Base-by-base conservation (phyloP, 2,113 vertebrate genomes). In the Istiophorus platypterus region DNA sequence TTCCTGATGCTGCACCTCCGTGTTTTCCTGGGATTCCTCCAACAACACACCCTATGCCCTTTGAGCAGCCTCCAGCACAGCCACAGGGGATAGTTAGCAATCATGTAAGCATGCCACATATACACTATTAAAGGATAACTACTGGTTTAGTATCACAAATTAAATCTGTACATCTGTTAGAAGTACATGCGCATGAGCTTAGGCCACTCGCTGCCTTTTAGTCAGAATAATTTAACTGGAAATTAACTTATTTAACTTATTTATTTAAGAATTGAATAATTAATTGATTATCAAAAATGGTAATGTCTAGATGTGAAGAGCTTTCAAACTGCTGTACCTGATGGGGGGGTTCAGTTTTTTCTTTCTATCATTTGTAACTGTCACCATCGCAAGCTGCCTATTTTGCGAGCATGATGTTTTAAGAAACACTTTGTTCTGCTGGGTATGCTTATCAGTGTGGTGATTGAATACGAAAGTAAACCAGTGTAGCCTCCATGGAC, bases 11-110 rank as follows among this genome's bases (percentile, higher is more conserved):
- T 26, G 67, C 39, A 64, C 92, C 94, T 76, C 90, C 92, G 57
- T 86, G 81, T 59, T 90, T 95, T 82, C 82, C 94, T 91, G 90
- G 79, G 63, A 92, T 95, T 49, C 66, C 87, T 66, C 54, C 85
- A 67, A 56, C 68, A 26, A 70, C 71, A 67, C 80, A 59, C 17
- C 7, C 85, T 7, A 4, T 49, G 45, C 72, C 41, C 15, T 61
- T 72, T 26, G 39, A 91, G n/a, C 51, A 79, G 73, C 85, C 81
- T 76, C 39, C 1, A 17, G 63, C 78, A 51, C 79, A 58, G 67
- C 86, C 67, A 26, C 80, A 84, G 61, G 67, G 13, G 56, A 72
- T 20, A 34, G 29, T n/a, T 26, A 84, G 12, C 27, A 57, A 76
- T 17, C 65, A 79, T 71, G 92, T 94, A 85, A 91, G 92, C 84